These are phyloP conservation scores for Drosophila koepferae DNA, from an alignment of 2,888 invertebrate species.

Conservation along the genomic window DNA sequence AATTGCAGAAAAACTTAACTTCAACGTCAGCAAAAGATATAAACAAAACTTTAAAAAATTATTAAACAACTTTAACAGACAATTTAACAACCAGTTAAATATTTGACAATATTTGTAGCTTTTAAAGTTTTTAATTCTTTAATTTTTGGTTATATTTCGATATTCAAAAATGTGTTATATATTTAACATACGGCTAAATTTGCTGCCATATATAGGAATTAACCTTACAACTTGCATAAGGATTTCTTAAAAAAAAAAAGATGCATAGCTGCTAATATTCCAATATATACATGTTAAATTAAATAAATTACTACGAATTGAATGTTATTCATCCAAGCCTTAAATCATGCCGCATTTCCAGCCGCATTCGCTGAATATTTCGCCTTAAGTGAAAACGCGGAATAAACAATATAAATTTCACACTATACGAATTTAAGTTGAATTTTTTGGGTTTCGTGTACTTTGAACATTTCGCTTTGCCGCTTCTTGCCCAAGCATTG, in stretches of 20 bases:
- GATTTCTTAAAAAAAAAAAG: too few relatives aligned
- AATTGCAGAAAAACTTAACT: too few relatives aligned
- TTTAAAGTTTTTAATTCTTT: too few relatives aligned
- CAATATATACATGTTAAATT: too few relatives aligned
- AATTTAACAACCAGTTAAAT: neutral
- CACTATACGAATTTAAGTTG: conserved; percentile 3
- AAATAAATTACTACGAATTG: neutral
- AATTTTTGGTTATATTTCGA: too few relatives aligned
- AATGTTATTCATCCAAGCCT: neutral
- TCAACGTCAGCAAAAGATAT: too few relatives aligned
- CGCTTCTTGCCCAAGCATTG: conserved; percentile 28
- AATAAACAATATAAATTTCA: conserved; percentile 5
- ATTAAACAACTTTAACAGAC: too few relatives aligned
- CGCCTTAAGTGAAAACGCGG: neutral
- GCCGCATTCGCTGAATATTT: neutral
- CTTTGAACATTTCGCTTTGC: conserved; percentile 42
- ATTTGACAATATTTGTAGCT: neutral
- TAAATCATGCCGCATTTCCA: neutral
- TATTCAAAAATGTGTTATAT: too few relatives aligned
- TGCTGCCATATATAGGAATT: neutral
- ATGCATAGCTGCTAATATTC: too few relatives aligned
- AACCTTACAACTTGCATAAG: neutral
- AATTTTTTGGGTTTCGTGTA: conserved; percentile 4
- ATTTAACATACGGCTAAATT: too few relatives aligned
- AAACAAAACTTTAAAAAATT: too few relatives aligned